phyloP scores from a whole-genome alignment of 1,140 invertebrate species.

The Drosophila prosaltans region DNA sequence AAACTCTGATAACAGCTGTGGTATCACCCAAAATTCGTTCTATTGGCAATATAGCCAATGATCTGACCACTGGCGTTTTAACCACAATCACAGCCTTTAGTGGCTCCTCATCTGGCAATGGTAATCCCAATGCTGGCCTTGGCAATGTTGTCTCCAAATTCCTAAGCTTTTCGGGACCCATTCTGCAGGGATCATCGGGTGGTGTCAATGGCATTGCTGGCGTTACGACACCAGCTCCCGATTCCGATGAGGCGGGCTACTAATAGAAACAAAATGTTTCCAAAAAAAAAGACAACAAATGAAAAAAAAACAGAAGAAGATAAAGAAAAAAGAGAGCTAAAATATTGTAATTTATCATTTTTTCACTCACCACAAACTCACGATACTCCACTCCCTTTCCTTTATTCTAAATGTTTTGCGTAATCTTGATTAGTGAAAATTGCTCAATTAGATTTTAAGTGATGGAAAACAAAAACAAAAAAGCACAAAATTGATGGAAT shows the following conservation, averaged over 20 bases:
- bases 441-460: constrained; percentile 34
- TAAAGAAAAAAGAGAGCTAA: constrained; percentile 33
- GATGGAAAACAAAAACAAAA: too few relatives aligned
- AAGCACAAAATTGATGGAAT: constrained; percentile 28
- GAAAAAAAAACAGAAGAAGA: not conserved
- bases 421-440: not conserved
- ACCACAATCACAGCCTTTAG: constrained; percentile 82
- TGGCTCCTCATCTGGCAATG: constrained; percentile 77
- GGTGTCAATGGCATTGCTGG: constrained; percentile 62
- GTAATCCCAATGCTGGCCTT: constrained; percentile 75
- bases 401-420: not conserved
- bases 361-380: constrained; percentile 9
- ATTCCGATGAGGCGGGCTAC: constrained; percentile 80
- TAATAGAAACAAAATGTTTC: constrained; percentile 19
- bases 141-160: constrained; percentile 81
- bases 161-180: constrained; percentile 80
- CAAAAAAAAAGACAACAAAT: not conserved
- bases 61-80: constrained; percentile 84
- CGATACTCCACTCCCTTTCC: constrained; percentile 1
- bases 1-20: constrained; percentile 83
- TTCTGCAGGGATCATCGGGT: constrained; percentile 77
- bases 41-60: constrained; percentile 85
- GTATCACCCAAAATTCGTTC: constrained; percentile 86
- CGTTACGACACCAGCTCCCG: constrained; percentile 63
- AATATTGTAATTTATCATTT: constrained; percentile 49